Percentiles rank a stretch among this genome's conserved stretches.
Evolutionary conservation across 2,888 invertebrate genomes (phyloP).

Genomic region (Aspidiotus rigidus): DNA sequence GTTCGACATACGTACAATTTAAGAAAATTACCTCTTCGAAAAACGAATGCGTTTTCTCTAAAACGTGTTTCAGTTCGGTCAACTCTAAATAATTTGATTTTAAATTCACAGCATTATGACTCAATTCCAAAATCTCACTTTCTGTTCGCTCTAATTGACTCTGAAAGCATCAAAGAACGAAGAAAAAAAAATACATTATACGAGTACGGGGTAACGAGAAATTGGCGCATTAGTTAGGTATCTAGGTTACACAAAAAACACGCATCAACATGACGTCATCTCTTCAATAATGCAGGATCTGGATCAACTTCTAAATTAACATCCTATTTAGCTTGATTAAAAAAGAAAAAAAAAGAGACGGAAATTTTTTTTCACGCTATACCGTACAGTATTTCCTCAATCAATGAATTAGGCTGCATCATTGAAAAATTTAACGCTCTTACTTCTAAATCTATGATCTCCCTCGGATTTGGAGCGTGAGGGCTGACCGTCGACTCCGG

Average conservation of each 20-base stretch:
- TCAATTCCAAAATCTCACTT: conserved; percentile 85
- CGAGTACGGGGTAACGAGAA: no score
- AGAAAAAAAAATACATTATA: no score
- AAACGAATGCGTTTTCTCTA: conserved; percentile 84
- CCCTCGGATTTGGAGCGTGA: conserved; percentile 64
- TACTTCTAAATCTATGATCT: conserved; percentile 83
- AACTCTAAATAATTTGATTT: conserved; percentile 86
- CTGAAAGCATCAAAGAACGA: conserved; percentile 44
- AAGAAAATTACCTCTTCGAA: conserved; percentile 57
- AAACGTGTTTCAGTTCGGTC: conserved; percentile 79
- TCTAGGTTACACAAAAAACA: no score
- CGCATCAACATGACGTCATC: no score
- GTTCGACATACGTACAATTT: neutral
- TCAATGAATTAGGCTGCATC: no score
- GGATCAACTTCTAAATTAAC: no score
- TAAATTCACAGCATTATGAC: conserved; percentile 82
- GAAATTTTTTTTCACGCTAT: no score
- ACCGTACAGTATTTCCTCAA: no score
- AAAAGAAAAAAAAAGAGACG: no score
- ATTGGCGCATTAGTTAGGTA: no score
- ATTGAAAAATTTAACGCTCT: conserved; percentile 34
- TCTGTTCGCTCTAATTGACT: conserved; percentile 92
- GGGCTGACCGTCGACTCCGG: conserved; percentile 49
- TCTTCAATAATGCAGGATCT: no score
- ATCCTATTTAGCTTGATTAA: no score